These are phyloP conservation scores for Thereuonema tuberculata DNA, from an alignment of 1,140 invertebrate species.

Conservation along the genomic window DNA sequence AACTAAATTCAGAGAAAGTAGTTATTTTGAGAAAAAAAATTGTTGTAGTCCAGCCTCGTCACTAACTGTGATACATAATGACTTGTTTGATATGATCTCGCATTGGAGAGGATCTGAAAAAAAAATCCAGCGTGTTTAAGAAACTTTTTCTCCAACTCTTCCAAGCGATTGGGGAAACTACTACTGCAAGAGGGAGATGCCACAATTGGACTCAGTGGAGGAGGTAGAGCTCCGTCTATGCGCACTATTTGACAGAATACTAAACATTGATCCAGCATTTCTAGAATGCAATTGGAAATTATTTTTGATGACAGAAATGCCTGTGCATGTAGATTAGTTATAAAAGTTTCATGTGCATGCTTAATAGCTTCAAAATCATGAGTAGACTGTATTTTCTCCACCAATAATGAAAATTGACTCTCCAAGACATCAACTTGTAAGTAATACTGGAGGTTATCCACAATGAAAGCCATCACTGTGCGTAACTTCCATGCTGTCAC, in stretches of 20 bases:
- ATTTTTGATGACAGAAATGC: neutral
- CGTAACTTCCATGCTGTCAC: constrained; percentile 49
- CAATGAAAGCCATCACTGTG: constrained; percentile 67
- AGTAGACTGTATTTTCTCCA: constrained; percentile 52
- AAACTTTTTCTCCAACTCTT: constrained; percentile 16
- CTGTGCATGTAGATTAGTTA: neutral
- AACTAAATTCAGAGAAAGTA: no score
- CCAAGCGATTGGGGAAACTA: neutral
- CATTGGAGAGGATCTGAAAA: constrained; percentile 28
- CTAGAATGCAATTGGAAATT: neutral
- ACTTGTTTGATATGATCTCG: constrained; percentile 27
- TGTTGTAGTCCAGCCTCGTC: constrained; percentile 33
- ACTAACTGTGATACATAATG: constrained; percentile 32
- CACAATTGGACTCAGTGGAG: neutral
- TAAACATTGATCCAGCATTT: neutral
- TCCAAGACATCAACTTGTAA: constrained; percentile 74
- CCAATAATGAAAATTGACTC: constrained; percentile 56
- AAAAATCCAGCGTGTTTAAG: constrained; percentile 29
- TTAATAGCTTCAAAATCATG: constrained; percentile 71
- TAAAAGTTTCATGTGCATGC: constrained; percentile 58
- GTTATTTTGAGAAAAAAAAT: constrained; percentile 28
- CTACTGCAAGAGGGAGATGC: neutral
- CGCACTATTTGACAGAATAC: neutral
- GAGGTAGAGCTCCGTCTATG: neutral
- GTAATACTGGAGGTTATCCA: constrained; percentile 82